Evolutionary conservation across 2,888 invertebrate genomes (phyloP).

Genomic region (Caenorhabditis sp.): DNA sequence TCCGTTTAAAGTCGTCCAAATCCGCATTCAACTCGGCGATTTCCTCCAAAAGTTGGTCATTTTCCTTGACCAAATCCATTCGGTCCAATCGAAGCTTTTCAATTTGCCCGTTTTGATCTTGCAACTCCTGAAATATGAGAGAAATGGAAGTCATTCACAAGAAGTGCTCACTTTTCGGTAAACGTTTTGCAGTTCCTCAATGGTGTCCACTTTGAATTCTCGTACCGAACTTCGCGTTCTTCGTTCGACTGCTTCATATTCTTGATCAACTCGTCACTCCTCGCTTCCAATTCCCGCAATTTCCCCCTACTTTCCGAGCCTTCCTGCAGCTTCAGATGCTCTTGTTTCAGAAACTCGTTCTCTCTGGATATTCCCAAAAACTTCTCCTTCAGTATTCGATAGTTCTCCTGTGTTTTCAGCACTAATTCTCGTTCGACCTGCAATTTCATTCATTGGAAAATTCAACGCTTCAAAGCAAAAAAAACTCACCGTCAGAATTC

Average conservation of each 20-base stretch:
- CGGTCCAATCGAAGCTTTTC: slow-evolving; percentile 43
- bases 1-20: slow-evolving; percentile 35
- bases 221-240: slow-evolving; percentile 33
- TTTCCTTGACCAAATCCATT: slow-evolving; percentile 41
- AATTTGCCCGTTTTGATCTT: slow-evolving; percentile 43
- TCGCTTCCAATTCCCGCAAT: slow-evolving; percentile 23
- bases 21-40: slow-evolving; percentile 20
- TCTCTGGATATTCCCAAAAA: slow-evolving; percentile 24
- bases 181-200: slow-evolving; percentile 50
- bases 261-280: slow-evolving; percentile 39
- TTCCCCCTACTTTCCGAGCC: slow-evolving; percentile 22
- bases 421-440: slow-evolving; percentile 53
- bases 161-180: slow-evolving; percentile 29
- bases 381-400: slow-evolving; percentile 44
- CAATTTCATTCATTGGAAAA: too few relatives aligned
- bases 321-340: slow-evolving; percentile 1
- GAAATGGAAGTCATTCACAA: background rate
- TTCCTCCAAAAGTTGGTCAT: slow-evolving; percentile 43
- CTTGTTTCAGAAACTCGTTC: slow-evolving; percentile 16
- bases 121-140: slow-evolving; percentile 25
- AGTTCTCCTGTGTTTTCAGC: slow-evolving; percentile 53
- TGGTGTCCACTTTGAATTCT: slow-evolving; percentile 40
- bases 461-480: too few relatives aligned
- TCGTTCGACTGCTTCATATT: slow-evolving; percentile 33
- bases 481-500: slow-evolving; percentile 41